Percentiles rank a stretch among this genome's conserved stretches.
Evolutionary conservation across 2,888 invertebrate species (phyloP).

Genomic region (Lasius platythorax): DNA sequence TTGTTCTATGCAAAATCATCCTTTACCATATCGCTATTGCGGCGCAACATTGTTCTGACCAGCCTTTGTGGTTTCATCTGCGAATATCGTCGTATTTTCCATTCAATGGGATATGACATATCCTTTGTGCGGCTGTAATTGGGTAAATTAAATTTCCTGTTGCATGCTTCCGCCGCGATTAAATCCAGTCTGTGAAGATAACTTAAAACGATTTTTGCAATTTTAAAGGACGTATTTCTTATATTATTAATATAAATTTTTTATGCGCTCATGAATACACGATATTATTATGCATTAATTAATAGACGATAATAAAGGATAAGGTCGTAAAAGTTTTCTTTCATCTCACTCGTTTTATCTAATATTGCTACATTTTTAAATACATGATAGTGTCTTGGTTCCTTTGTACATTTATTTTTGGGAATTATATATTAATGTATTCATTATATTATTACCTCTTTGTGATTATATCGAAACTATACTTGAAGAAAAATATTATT

Average conservation of each 20-base stretch:
- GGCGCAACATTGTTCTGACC: background rate
- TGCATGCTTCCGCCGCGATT: background rate
- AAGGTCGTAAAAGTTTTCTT: background rate
- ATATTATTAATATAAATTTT: background rate
- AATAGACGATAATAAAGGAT: background rate
- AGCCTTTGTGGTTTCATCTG: slow-evolving; percentile 22
- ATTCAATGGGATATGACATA: slow-evolving; percentile 29
- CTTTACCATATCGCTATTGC: background rate
- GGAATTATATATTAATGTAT: background rate
- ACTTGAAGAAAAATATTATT: slow-evolving; percentile 1
- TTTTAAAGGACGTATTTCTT: background rate
- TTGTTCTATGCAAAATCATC: background rate
- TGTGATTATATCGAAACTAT: background rate
- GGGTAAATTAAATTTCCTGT: slow-evolving; percentile 25
- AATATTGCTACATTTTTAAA: background rate
- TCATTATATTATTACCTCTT: background rate
- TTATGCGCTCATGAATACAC: background rate
- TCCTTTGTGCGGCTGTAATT: background rate
- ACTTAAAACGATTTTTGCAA: background rate
- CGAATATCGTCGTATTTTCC: slow-evolving; percentile 26
- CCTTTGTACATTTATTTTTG: background rate
- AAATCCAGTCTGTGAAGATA: background rate
- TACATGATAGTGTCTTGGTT: background rate
- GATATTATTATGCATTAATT: background rate
- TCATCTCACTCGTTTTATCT: background rate